Conservation (phyloP, 2,888 invertebrate species). For the Cetonia aurata region DNA sequence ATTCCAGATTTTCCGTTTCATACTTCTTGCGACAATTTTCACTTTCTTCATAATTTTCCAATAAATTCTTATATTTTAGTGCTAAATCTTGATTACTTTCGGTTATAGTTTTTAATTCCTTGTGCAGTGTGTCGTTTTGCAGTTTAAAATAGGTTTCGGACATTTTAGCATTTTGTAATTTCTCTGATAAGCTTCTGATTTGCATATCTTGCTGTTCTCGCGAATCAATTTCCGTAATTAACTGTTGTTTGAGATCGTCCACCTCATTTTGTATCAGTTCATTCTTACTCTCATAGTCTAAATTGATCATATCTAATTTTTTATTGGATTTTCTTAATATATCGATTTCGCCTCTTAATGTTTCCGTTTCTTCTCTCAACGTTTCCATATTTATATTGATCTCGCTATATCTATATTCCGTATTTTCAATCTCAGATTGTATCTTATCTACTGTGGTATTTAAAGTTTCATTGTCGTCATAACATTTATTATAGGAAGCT, state of each 20-base stretch:
- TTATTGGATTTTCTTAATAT: slow-evolving; percentile 58
- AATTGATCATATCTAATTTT: slow-evolving; percentile 52
- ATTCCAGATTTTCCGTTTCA: slow-evolving; percentile 63
- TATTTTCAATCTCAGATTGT: slow-evolving; percentile 64
- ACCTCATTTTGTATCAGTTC: slow-evolving; percentile 57
- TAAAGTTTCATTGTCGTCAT: slow-evolving; percentile 59
- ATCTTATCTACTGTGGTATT: slow-evolving; percentile 66
- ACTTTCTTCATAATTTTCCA: slow-evolving; percentile 21
- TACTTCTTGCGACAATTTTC: slow-evolving; percentile 31
- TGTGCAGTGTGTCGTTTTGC: slow-evolving; percentile 59
- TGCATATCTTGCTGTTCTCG: slow-evolving; percentile 54
- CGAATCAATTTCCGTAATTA: slow-evolving; percentile 57
- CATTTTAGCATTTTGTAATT: slow-evolving; percentile 64
- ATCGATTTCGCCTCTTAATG: slow-evolving; percentile 57
- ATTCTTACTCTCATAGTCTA: slow-evolving; percentile 54
- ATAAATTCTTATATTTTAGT: slow-evolving; percentile 50
- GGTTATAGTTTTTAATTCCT: slow-evolving; percentile 54
- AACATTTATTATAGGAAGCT: slow-evolving; percentile 67
- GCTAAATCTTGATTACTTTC: slow-evolving; percentile 56
- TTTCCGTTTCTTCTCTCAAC: slow-evolving; percentile 63
- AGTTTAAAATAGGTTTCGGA: slow-evolving; percentile 61
- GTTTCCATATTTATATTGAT: slow-evolving; percentile 68
- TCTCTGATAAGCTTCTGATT: slow-evolving; percentile 59
- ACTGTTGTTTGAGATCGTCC: slow-evolving; percentile 57
- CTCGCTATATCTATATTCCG: slow-evolving; percentile 64